phyloP scores from a whole-genome alignment of 2,888 invertebrate genomes.

The Calameuta pallipes region DNA sequence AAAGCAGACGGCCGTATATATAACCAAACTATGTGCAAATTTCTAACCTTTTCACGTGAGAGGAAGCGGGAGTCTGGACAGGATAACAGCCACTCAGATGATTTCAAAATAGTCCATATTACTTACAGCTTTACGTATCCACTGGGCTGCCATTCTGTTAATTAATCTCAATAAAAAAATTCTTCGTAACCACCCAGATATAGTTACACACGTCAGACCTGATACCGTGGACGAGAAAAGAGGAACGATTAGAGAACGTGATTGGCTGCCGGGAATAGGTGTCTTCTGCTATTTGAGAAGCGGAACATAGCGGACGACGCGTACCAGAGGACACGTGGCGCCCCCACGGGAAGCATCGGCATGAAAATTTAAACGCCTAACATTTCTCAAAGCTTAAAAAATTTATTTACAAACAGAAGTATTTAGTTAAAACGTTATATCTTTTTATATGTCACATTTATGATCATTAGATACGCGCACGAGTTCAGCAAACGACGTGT shows the following conservation, averaged over 20 bases:
- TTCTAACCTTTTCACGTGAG: constrained; percentile 52
- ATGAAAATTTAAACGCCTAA: not conserved
- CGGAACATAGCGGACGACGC: constrained; percentile 45
- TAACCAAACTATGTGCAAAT: constrained; percentile 28
- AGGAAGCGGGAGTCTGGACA: constrained; percentile 25
- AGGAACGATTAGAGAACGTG: constrained; percentile 33
- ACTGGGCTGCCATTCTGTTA: constrained; percentile 60
- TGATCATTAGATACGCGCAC: not conserved
- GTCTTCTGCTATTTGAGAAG: constrained; percentile 53
- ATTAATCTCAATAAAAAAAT: constrained; percentile 40
- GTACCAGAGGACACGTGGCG: not conserved
- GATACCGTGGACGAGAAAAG: constrained; percentile 40
- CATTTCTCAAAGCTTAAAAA: not conserved
- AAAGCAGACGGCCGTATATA: constrained; percentile 35
- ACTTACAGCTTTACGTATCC: constrained; percentile 63
- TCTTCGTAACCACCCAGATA: constrained; percentile 24
- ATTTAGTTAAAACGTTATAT: not conserved
- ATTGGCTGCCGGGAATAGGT: constrained; percentile 42
- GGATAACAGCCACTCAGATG: constrained; percentile 17
- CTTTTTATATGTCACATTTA: not conserved
- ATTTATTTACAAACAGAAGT: not conserved
- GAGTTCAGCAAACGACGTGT: not conserved
- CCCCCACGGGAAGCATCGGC: not conserved
- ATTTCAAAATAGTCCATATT: constrained; percentile 23
- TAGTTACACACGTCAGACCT: constrained; percentile 49